Evolutionary conservation across 2,113 vertebrate genomes (phyloP).

Genomic region (Naja naja): DNA sequence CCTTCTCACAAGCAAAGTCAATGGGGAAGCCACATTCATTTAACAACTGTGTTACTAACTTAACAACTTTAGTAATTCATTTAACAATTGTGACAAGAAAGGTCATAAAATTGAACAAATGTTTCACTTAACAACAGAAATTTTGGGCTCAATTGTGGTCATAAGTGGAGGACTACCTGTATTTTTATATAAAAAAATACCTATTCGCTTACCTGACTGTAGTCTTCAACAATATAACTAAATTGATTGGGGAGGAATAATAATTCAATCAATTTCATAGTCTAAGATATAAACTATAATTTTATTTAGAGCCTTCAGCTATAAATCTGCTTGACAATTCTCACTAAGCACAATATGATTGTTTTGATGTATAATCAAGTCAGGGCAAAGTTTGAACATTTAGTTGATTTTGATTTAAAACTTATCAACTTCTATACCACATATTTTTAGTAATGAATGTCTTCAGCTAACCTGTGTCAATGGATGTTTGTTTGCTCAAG

Average conservation of each 20-base stretch:
- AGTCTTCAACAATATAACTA: not conserved
- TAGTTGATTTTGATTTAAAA: not conserved
- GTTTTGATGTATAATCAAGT: not conserved
- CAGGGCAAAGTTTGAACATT: not conserved
- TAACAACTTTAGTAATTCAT: not conserved
- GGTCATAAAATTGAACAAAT: not conserved
- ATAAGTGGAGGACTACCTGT: not conserved
- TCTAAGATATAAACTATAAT: not conserved
- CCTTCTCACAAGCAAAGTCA: not conserved
- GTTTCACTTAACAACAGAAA: not conserved
- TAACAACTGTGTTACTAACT: not conserved
- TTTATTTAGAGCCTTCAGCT: not conserved
- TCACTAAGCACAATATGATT: too few species aligned
- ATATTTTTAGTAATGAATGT: not conserved
- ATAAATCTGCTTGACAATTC: not conserved
- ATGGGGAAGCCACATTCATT: not conserved
- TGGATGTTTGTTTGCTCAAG: not conserved
- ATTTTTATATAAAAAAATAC: not conserved
- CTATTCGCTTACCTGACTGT: slow-evolving; percentile 14
- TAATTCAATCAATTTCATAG: not conserved
- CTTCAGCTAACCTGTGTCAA: not conserved
- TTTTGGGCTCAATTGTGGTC: not conserved
- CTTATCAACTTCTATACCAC: not conserved
- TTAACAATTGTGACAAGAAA: not conserved
- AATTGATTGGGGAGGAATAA: not conserved